A percentile compares a stretch with the other conserved stretches of the same genome.
Conservation (phyloP, 37 sponge, comb jelly and placozoan species). For the Chondrosia reniformis region DNA sequence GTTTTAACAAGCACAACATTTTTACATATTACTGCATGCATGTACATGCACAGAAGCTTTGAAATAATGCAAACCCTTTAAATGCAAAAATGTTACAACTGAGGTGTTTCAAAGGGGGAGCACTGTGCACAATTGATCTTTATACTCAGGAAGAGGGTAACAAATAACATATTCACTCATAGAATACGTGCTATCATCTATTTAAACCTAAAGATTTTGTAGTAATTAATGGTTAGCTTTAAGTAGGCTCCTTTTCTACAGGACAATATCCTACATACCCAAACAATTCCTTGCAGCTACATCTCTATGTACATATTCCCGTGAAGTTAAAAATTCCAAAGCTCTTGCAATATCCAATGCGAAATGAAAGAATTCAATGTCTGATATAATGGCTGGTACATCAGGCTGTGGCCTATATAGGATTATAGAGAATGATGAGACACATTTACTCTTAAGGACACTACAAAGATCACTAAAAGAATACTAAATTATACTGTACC, state of each 20-base stretch:
- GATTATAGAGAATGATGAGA: neutral
- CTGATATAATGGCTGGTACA: neutral
- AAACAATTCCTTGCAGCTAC: slow-evolving; percentile 18
- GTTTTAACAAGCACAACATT: neutral
- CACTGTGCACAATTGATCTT: neutral
- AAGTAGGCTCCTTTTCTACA: neutral
- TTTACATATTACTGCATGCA: neutral
- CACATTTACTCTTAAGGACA: neutral
- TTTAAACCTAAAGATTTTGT: neutral
- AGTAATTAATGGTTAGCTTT: neutral
- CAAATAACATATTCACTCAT: neutral
- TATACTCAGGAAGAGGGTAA: neutral
- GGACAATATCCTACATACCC: neutral
- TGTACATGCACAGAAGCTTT: neutral
- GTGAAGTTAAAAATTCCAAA: neutral
- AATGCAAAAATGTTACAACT: no score
- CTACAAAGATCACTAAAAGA: neutral
- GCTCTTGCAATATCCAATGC: slow-evolving; percentile 17
- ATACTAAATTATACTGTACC: neutral
- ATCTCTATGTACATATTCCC: slow-evolving; percentile 9
- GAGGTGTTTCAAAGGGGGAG: no score
- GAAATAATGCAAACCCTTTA: neutral
- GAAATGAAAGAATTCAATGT: slow-evolving; percentile 18
- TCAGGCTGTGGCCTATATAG: slow-evolving; percentile 8
- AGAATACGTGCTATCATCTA: neutral